A percentile compares a stretch with the other conserved stretches of the same genome.
Evolutionary conservation across 2,888 invertebrate species (phyloP).

Genomic region (Anoplius nigerrimus): DNA sequence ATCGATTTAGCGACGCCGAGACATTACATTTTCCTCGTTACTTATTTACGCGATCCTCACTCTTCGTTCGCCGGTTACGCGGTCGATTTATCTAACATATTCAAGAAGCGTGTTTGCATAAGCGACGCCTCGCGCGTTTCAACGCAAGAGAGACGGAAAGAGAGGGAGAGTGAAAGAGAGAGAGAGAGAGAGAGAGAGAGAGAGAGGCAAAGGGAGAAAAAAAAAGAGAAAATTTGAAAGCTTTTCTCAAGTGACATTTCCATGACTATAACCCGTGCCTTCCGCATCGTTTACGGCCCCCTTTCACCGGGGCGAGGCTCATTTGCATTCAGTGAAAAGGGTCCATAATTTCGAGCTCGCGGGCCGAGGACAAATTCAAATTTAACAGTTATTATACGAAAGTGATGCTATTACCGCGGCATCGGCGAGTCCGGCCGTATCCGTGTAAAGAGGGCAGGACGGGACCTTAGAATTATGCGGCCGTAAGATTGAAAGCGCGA

Average conservation of each 20-base stretch:
- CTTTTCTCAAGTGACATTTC: conserved; percentile 45
- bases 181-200: too few species aligned
- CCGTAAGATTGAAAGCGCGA: conserved; percentile 30
- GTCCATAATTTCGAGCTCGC: conserved; percentile 45
- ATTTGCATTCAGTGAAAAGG: conserved; percentile 53
- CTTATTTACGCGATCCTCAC: too few species aligned
- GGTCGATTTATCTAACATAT: too few species aligned
- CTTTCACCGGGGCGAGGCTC: conserved; percentile 40
- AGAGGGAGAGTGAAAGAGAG: too few species aligned
- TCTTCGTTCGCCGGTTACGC: too few species aligned
- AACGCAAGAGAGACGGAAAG: conserved; percentile 24
- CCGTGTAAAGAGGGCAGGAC: conserved; percentile 17
- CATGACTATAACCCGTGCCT: conserved; percentile 44
- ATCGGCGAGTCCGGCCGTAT: conserved; percentile 7
- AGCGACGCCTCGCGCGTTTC: conserved; percentile 13
- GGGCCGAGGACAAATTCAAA: conserved; percentile 43
- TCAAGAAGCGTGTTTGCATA: conserved; percentile 1
- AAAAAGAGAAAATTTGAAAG: conserved; percentile 40
- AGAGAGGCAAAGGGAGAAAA: too few species aligned
- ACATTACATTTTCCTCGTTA: too few species aligned
- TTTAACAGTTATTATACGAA: conserved; percentile 43
- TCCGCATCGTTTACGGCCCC: conserved; percentile 41
- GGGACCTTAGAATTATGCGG: conserved; percentile 14
- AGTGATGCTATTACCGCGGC: conserved; percentile 42
- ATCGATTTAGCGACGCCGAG: too few species aligned